These are phyloP conservation scores for Umimayanthus chanpuru DNA, from an alignment of 92 coral and sea anemone genomes.

Conservation along the genomic window DNA sequence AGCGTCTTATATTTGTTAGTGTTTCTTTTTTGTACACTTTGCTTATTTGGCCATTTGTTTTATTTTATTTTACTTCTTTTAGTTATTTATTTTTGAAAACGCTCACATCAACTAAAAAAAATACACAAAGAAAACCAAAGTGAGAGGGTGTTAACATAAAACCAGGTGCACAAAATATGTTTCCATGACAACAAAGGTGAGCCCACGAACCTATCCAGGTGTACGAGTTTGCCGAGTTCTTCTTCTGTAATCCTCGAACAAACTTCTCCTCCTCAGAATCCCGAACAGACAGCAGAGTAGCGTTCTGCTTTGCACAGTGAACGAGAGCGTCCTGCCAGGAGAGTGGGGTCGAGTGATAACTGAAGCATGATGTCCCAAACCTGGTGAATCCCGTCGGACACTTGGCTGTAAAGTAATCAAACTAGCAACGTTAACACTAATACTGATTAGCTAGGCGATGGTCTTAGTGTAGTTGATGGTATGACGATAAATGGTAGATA, in stretches of 20 bases:
- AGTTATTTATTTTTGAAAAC: too few species aligned
- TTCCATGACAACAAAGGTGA: neutral
- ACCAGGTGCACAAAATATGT: too few species aligned
- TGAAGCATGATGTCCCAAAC: slow-evolving; percentile 79
- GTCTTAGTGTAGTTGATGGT: neutral
- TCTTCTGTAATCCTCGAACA: slow-evolving; percentile 68
- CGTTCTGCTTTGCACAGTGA: slow-evolving; percentile 75
- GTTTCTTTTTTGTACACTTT: too few species aligned
- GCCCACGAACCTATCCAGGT: slow-evolving; percentile 78
- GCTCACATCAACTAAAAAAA: too few species aligned
- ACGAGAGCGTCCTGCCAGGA: slow-evolving; percentile 82
- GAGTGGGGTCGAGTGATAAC: slow-evolving; percentile 64
- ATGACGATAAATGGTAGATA: neutral
- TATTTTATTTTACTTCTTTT: too few species aligned
- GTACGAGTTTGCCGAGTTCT: slow-evolving; percentile 53
- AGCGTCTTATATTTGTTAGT: too few species aligned
- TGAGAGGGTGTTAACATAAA: too few species aligned
- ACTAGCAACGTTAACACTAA: neutral
- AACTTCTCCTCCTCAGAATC: slow-evolving; percentile 77
- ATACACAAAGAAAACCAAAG: too few species aligned
- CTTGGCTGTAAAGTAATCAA: slow-evolving; percentile 50
- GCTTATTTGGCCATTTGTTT: too few species aligned
- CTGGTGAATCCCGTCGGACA: slow-evolving; percentile 77
- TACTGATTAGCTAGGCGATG: neutral
- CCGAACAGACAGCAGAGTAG: slow-evolving; percentile 74